These are phyloP conservation scores for Semnopithecus entellus DNA, from an alignment of 2,113 vertebrate genomes.

Conservation along the genomic window DNA sequence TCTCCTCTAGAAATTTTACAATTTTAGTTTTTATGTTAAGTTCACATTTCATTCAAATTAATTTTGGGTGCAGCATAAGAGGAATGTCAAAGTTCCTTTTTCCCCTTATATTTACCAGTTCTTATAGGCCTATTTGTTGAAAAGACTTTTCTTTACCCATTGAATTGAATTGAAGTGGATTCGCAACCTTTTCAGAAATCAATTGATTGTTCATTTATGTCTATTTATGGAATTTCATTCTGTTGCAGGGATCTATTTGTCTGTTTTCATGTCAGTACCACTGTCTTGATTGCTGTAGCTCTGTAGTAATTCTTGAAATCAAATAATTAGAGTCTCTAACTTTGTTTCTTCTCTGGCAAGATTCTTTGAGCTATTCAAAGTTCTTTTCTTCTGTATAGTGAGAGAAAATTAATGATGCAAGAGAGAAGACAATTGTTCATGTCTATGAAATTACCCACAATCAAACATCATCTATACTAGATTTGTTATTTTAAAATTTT, in stretches of 20 bases:
- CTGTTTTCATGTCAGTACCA: background rate
- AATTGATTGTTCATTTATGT: background rate
- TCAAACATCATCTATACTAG: background rate
- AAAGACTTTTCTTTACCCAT: background rate
- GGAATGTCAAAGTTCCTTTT: background rate
- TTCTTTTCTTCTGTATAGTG: background rate
- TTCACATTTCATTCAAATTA: background rate
- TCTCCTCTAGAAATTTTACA: background rate
- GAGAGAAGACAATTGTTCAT: background rate
- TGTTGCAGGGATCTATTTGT: background rate
- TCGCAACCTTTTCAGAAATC: background rate
- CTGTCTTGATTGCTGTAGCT: background rate
- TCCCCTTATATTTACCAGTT: background rate
- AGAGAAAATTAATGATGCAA: background rate
- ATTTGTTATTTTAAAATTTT: background rate
- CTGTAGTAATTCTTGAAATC: background rate
- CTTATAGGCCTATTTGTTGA: background rate
- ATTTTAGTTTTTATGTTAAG: background rate
- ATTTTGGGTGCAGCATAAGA: background rate
- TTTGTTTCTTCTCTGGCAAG: background rate
- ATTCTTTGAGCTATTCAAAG: background rate
- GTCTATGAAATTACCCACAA: background rate
- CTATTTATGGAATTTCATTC: background rate
- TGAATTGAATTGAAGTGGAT: background rate
- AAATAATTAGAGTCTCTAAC: background rate